Evolutionary conservation across 2,113 vertebrate species (phyloP).

Genomic region (Serinus canaria): DNA sequence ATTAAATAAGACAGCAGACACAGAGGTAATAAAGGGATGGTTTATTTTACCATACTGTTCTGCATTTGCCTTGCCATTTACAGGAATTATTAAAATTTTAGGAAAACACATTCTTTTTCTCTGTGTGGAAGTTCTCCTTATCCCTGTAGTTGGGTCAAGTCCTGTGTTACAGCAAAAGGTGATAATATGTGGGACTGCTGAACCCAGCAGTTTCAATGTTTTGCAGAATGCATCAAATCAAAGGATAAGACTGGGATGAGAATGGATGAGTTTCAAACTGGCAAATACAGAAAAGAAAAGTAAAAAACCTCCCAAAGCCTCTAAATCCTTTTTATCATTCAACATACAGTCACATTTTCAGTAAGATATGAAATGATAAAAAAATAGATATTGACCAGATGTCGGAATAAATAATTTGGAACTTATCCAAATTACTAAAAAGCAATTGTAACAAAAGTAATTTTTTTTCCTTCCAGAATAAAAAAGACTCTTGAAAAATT

Average conservation of each 20-base stretch:
- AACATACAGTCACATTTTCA: background rate
- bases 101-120: background rate
- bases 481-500: constrained; percentile 17
- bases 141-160: background rate
- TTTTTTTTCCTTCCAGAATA: constrained; percentile 6
- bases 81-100: background rate
- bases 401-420: constrained; percentile 16
- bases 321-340: background rate
- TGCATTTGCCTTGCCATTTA: background rate
- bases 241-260: background rate
- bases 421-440: constrained; percentile 13
- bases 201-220: background rate
- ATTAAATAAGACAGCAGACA: background rate
- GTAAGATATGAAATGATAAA: background rate
- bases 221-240: background rate
- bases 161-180: background rate
- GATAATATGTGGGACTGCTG: background rate
- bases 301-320: background rate
- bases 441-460: background rate
- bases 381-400: background rate
- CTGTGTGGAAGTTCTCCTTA: background rate
- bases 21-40: background rate
- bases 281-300: background rate
- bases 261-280: background rate
- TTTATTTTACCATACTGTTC: background rate